Base-by-base conservation (phyloP, 2,797 vertebrate genomes). In the Cuculus canorus region DNA sequence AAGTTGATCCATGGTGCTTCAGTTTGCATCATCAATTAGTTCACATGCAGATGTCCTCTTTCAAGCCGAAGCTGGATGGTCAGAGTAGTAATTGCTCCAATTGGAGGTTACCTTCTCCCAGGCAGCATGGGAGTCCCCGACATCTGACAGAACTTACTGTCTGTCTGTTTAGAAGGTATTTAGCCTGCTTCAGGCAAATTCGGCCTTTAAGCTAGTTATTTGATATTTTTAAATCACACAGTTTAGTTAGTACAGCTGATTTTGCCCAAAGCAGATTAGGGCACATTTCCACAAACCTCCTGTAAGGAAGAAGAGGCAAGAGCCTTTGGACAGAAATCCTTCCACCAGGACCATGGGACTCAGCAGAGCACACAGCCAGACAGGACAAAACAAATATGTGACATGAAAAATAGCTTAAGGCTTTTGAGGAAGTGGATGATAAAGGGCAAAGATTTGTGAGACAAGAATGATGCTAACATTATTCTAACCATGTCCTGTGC, bases 101-200 rank as follows among this genome's bases (percentile, higher is more conserved):
- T 5, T 86, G 59, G 59, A 88, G 17, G 15, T 41, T 33, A 47
- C 22, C 13, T 71, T 78, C 39, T 89, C 24, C 52, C 30, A 43
- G 28, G 43, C 6, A 52, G 9, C 0, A 0, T 19, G 33, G 28
- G 39, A 75, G 63, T 30, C 28, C 18, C 27, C 32, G 23, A 61
- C 14, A 48, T n/a, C 24, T 59, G 22, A 56, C 16, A 60, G 32
- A 73, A 70, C 27, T 3, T 53, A 12, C 3, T 16, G 12, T 4
- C 4, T 12, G 3, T 50, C n/a, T 80, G 13, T 33, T 85, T 60
- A 84, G 43, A 75, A 65, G 54, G 54, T 43, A 52, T 8, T 84
- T 53, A n/a, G 8, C 16, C 30, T 72, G 30, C 59, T 88, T 48
- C 24, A 66, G 43, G n/a, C 39, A 59, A 86, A 65, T 59, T 35